Conservation (phyloP, 2,113 vertebrate genomes). For the Zosterops pallidus region DNA sequence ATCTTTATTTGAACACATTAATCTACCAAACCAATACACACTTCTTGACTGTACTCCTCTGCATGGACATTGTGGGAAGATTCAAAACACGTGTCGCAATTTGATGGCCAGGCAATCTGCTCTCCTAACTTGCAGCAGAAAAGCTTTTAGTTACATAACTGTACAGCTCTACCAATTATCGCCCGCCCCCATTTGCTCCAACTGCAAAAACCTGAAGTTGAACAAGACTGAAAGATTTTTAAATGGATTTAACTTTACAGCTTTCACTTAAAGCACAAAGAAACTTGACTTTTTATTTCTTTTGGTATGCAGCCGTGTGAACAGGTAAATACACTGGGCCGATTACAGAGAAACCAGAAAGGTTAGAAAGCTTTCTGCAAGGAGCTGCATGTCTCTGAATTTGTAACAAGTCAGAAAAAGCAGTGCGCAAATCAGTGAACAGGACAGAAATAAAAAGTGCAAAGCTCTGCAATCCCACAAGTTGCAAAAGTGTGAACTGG, state of each 20-base stretch:
- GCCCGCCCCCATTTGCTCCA: slow-evolving; percentile 57
- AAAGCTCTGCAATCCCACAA: not conserved
- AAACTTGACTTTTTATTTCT: not conserved
- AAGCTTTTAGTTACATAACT: slow-evolving; percentile 52
- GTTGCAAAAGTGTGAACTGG: not conserved
- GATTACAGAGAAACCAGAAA: not conserved
- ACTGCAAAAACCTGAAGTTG: slow-evolving; percentile 21
- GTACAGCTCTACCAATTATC: slow-evolving; percentile 54
- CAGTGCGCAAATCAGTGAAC: not conserved
- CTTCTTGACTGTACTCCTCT: slow-evolving; percentile 47
- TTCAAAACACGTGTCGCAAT: slow-evolving; percentile 6
- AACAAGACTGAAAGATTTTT: not conserved
- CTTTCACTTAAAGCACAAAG: not conserved
- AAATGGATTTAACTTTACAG: not conserved
- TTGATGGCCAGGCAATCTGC: slow-evolving; percentile 61
- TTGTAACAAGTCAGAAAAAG: not conserved
- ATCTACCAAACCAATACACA: not conserved
- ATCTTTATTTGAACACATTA: slow-evolving; percentile 6
- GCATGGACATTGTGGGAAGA: slow-evolving; percentile 57
- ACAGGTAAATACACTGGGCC: not conserved
- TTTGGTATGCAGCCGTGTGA: fast-evolving
- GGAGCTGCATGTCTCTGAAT: not conserved
- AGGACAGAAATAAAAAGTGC: not conserved
- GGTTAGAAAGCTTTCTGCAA: not conserved
- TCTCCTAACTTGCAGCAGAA: slow-evolving; percentile 19